Evolutionary conservation across 2,888 invertebrate genomes (phyloP), one percentile per base, ranked within the genome.

Genomic region (Pseudococcus longispinus): DNA sequence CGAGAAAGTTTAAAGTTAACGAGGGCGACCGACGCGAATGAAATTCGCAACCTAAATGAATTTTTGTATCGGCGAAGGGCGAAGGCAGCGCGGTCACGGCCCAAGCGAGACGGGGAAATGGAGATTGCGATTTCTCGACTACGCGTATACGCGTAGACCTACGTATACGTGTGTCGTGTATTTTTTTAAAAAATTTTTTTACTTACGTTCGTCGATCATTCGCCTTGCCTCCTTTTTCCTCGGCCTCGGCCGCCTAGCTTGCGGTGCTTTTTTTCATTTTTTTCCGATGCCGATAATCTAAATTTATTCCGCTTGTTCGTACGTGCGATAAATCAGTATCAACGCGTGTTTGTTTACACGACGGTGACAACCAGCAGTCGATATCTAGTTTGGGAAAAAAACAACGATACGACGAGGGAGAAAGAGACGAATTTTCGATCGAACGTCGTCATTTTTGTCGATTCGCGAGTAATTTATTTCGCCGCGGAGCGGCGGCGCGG

Each of bases 1-100:
- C 70, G 70, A 70, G 29, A 70, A 70, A 60, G 60, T 60, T 60
- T 60, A 60, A 60, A 60, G 60, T 60, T 60, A 60, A 70, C 70
- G 70, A 70, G 18, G 60, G 70, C 15, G 70, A 2, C 3, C 29
- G 70, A 13, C 9, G 18, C 4, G 70, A 8, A 70, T 70, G 70
- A 70, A 70, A 70, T 70, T 70, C 29, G 29, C 29, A 32, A 18
- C 29, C 13, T 70, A 18, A 70, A 60, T 60, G 60, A 70, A 70
- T 70, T 70, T 70, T 70, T 1, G 70, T 70, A 70, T 70, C 70
- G 29, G n/a, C 8, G n/a, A 13, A n/a, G 51, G 4, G 8, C 44
- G 15, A 13, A 15, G 15, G 44, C 8, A 11, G 2, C 44, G 15
- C 0, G 44, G 44, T 13, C n/a, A n/a, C n/a, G n/a, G n/a, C n/a